Evolutionary conservation across 2,113 vertebrate species (phyloP).

Genomic region (Laticauda colubrina): DNA sequence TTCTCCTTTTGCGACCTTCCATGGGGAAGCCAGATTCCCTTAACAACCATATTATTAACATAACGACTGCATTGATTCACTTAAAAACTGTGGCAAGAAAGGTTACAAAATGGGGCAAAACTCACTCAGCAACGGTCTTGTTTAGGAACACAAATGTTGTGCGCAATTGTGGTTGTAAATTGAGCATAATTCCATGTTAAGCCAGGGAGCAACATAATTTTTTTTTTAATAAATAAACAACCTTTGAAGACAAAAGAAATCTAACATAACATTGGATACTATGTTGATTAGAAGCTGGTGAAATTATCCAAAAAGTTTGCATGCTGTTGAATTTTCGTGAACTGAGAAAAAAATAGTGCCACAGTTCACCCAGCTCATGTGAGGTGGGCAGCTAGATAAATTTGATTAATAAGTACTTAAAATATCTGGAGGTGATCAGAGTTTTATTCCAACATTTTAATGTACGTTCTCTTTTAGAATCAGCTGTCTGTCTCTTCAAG

Average conservation of each 20-base stretch:
- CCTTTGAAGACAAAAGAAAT: neutral
- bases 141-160: neutral
- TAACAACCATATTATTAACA: neutral
- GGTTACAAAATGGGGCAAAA: neutral
- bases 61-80: too few relatives aligned
- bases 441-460: neutral
- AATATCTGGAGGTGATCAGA: neutral
- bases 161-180: neutral
- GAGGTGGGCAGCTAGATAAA: neutral
- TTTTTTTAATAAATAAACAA: neutral
- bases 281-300: neutral
- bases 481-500: neutral
- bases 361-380: neutral
- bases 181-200: neutral
- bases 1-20: neutral
- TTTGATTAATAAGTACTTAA: neutral
- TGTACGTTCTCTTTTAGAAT: neutral
- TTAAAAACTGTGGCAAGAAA: neutral
- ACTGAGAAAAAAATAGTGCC: neutral
- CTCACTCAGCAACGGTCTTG: neutral
- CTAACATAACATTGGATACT: neutral
- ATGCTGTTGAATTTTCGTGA: neutral
- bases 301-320: neutral
- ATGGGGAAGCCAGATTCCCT: neutral
- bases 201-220: neutral